Conservation (phyloP, 2,113 vertebrate species). For the Trematocara zebra region DNA sequence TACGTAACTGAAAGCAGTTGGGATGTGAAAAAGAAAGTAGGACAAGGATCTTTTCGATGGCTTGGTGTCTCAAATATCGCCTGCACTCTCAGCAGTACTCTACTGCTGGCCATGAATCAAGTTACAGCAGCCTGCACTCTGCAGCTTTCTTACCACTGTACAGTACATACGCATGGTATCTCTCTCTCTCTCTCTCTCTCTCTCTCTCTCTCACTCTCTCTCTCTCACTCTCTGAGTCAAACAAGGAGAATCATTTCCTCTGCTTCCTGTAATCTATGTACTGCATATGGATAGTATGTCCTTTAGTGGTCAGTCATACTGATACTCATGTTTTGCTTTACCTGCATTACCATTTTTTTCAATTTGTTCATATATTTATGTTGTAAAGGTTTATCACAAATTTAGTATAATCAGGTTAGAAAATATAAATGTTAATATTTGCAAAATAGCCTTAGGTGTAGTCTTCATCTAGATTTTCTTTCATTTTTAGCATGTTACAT, state of each 20-base stretch:
- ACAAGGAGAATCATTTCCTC: not conserved
- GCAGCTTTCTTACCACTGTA: not conserved
- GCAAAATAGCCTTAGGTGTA: not conserved
- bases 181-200: not conserved
- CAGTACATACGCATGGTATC: not conserved
- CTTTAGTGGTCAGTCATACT: not conserved
- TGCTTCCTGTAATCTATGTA: not conserved
- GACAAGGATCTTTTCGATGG: conserved; percentile 25
- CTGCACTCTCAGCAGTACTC: conserved; percentile 56
- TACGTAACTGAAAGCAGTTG: not conserved
- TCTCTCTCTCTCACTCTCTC: not conserved
- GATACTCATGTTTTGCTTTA: not conserved
- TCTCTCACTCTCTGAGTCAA: not conserved
- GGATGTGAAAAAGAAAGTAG: conserved; percentile 26
- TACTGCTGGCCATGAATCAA: conserved; percentile 37
- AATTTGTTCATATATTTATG: not conserved
- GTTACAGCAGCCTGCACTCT: conserved; percentile 31
- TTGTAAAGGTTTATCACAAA: not conserved
- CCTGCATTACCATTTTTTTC: not conserved
- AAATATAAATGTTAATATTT: not conserved
- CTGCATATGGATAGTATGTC: not conserved
- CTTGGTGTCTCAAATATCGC: conserved; percentile 50
- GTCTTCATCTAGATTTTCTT: not conserved
- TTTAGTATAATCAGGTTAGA: not conserved
- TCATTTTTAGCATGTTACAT: not conserved